Evolutionary conservation across 2,113 vertebrate genomes (phyloP).

Genomic region (Rhodinocichla rosea): DNA sequence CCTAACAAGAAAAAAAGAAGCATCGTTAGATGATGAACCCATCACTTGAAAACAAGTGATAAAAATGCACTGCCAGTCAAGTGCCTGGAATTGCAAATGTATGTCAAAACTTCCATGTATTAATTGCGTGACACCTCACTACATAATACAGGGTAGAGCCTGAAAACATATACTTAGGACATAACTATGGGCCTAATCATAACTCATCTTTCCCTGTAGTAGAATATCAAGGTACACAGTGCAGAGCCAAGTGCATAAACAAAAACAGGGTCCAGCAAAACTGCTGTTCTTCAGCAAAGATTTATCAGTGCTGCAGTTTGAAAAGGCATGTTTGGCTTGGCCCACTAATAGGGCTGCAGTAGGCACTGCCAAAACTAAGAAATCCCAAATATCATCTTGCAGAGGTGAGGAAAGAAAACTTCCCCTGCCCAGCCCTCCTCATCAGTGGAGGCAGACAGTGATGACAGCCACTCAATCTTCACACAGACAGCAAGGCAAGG

Average conservation of each 20-base stretch:
- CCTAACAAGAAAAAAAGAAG: conserved; percentile 66
- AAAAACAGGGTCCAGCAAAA: not conserved
- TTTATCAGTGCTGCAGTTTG: not conserved
- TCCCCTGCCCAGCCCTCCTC: not conserved
- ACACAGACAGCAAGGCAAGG: not conserved
- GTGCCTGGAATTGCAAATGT: not conserved
- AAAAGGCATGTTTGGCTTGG: not conserved
- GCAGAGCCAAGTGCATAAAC: not conserved
- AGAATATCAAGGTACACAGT: not conserved
- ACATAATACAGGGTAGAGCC: not conserved
- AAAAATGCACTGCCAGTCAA: not conserved
- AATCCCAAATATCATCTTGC: not conserved
- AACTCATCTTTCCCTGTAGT: not conserved
- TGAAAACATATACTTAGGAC: conserved; percentile 8
- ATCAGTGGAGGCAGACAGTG: not conserved
- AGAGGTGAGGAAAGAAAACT: not conserved
- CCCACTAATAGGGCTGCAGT: not conserved
- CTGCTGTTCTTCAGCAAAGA: not conserved
- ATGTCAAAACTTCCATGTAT: not conserved
- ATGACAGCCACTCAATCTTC: not conserved
- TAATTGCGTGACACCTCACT: conserved; percentile 1
- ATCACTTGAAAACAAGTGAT: not conserved
- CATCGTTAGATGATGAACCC: not conserved
- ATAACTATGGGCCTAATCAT: not conserved
- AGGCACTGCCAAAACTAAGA: not conserved